Conservation (phyloP, 2,888 invertebrate species). For the Bibio marci region DNA sequence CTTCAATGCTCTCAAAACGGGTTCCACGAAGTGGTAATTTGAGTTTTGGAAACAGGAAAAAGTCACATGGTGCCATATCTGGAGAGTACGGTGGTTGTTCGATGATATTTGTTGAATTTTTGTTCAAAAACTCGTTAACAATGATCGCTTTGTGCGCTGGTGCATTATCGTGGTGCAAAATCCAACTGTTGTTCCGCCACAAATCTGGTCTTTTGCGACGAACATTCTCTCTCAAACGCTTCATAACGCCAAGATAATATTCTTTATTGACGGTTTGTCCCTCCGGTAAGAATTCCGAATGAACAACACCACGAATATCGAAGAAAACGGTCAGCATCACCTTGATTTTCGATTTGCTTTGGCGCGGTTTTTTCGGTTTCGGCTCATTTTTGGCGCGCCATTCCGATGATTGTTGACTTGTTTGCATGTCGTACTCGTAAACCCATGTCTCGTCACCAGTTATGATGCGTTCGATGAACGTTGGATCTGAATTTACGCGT, state of each 20-base stretch:
- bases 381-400: conserved; percentile 8
- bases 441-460: conserved; percentile 13
- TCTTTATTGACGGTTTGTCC: conserved; percentile 3
- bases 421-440: conserved; percentile 7
- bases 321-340: conserved; percentile 11
- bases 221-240: not conserved
- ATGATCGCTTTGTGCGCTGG: too few species aligned
- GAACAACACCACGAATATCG: conserved; percentile 8
- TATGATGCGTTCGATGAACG: conserved; percentile 9
- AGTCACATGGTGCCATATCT: too few species aligned
- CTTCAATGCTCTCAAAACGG: too few species aligned
- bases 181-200: too few species aligned
- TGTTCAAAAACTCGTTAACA: too few species aligned
- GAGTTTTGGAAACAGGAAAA: too few species aligned
- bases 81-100: too few species aligned
- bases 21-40: too few species aligned
- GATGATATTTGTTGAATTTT: too few species aligned
- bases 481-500: conserved; percentile 7
- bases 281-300: conserved; percentile 6
- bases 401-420: conserved; percentile 9
- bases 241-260: conserved; percentile 2
- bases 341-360: conserved; percentile 7
- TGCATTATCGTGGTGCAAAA: too few species aligned
- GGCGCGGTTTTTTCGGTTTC: conserved; percentile 9
- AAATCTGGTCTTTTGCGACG: too few species aligned